Evolutionary conservation across 2,888 invertebrate genomes (phyloP), one percentile per base, ranked within the genome.

Genomic region (Hirudinaria manillensis): DNA sequence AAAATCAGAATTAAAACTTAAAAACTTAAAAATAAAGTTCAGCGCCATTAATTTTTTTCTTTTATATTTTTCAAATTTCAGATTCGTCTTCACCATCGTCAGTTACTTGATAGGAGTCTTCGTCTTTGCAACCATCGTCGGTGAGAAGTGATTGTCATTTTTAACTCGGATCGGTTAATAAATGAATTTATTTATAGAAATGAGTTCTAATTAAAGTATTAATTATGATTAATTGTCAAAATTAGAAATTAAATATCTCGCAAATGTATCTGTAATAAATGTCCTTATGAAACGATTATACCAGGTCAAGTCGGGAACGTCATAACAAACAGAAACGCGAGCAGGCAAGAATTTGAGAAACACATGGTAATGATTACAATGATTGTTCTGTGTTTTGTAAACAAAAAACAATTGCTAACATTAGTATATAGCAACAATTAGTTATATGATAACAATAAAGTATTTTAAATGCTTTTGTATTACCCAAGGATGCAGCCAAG

Each of bases 101-200:
- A 95, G 95, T 87, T 96, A 96, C 88, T 89, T 96, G 84, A 95
- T 96, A 84, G 96, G 95, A 80, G 95, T 96, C 80, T 96, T 96
- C 88, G 94, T 96, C 86, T 96, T 96, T 87, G 95, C 96, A 76
- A 96, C 95, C 74, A 96, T 96, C 84, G 95, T 96, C 78, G 95
- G 90, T 89, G 85, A 89, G 89, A 87, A 29, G 21, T 66, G 3
- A 27, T 56, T 56, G 16, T 56, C 4, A 56, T 27, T 56, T 56
- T 56, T 21, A 56, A 4, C 13, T 56, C 13, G 13, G 27, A 24
- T 13, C 53, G 21, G 53, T n/a, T n/a, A n/a, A n/a, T n/a, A n/a
- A n/a, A n/a, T n/a, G n/a, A n/a, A n/a, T n/a, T n/a, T n/a, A n/a
- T n/a, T n/a, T n/a, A n/a, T n/a, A n/a, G n/a, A n/a, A n/a, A n/a